phyloP scores from a whole-genome alignment of 2,113 vertebrate genomes.

The Equus quagga region DNA sequence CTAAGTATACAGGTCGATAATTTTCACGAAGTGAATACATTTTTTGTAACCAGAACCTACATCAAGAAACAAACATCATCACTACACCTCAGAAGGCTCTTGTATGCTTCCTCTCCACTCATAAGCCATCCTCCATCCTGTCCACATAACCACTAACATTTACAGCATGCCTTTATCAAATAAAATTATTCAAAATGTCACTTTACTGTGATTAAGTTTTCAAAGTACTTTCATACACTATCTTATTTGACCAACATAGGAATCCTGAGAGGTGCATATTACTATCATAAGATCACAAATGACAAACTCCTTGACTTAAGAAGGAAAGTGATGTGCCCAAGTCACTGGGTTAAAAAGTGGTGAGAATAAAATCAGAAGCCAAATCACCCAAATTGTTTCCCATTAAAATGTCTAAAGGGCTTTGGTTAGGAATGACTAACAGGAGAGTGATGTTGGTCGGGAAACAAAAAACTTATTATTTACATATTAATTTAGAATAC shows the following conservation, averaged over 20 bases:
- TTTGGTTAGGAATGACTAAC: conserved; percentile 41
- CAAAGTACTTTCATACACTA: conserved; percentile 4
- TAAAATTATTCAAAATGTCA: conserved; percentile 31
- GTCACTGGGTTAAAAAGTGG: neutral
- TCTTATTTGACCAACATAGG: neutral
- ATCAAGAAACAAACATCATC: neutral
- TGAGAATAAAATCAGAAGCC: neutral
- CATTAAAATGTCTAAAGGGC: conserved; percentile 2
- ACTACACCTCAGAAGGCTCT: neutral
- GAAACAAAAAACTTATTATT: neutral
- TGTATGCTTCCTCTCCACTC: neutral
- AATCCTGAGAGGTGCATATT: neutral
- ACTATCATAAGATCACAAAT: conserved; percentile 42
- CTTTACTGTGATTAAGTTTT: conserved; percentile 40
- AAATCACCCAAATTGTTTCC: neutral
- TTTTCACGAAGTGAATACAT: neutral
- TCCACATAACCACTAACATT: neutral
- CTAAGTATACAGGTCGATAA: neutral
- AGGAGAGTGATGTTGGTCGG: neutral
- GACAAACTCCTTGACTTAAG: neutral
- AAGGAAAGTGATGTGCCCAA: neutral
- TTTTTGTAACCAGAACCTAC: neutral
- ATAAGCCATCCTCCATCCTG: neutral
- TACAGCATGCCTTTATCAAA: conserved; percentile 10
- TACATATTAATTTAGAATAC: conserved; percentile 51